Base-by-base conservation (phyloP, 2,888 invertebrate genomes). In the Bugula neritina region DNA sequence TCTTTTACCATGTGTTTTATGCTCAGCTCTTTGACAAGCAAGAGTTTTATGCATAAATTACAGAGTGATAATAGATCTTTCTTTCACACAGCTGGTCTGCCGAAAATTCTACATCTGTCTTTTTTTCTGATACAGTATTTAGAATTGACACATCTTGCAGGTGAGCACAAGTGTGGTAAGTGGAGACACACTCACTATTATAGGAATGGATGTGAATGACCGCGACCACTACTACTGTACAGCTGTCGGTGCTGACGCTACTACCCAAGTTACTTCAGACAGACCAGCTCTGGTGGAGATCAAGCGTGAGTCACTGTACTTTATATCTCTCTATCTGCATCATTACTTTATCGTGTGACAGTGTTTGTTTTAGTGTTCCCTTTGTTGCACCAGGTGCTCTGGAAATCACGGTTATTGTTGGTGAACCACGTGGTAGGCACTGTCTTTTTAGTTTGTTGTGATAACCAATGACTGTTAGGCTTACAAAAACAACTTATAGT, bases 141-240 rank as follows among this genome's bases (percentile, higher is more conserved):
- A n/a, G n/a, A n/a, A n/a, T n/a, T n/a, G n/a, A n/a, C n/a, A n/a
- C 55, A 10, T 3, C 29, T 43, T 70, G 35, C 23, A 70, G 70
- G 43, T 70, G 3, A 54, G 52, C 29, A 54, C 70, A 23, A 54
- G 35, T 5, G 29, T 29, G 3, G 52, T 70, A 2, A n/a, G 54
- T 21, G 70, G 52, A 27, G 70, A 70, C 70, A 70, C 70, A 1
- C 70, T 70, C 21, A 43, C 52, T 23, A 29, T 70, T 54, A 31
- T 35, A 25, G 29, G 29, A 5, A 54, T 70, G 52, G 52, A n/a
- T 25, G 29, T 2, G 13, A 43, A 2, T 27, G 70, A 70, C 54
- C 35, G 70, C 21, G 70, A 52, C 70, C 43, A 70, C 52, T 70
- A 70, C 70, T 70, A 70, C 52, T 70, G 70, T 23, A 43, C 52